Percentiles rank a stretch among this genome's conserved stretches.
These are phyloP conservation scores for Hyppa rectilinea DNA, from an alignment of 2,888 invertebrate genomes.

Conservation along the genomic window DNA sequence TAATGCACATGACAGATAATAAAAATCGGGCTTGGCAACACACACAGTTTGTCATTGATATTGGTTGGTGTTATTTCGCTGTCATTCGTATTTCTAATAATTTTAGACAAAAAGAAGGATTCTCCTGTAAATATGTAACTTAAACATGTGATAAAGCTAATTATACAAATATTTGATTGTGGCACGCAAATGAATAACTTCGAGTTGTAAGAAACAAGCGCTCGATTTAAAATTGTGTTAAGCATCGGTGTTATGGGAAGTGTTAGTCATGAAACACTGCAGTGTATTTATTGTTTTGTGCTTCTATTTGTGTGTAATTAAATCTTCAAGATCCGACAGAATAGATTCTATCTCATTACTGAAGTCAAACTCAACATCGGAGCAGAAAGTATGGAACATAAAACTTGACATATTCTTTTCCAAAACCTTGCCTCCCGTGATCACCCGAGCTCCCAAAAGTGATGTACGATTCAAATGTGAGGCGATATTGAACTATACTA, in stretches of 20 bases:
- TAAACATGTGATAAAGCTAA: slow-evolving; percentile 10
- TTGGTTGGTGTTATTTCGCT: slow-evolving; percentile 61
- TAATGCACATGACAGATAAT: slow-evolving; percentile 18
- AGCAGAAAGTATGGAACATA: slow-evolving; percentile 86
- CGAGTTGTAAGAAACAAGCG: slow-evolving; percentile 10
- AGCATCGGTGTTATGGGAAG: slow-evolving; percentile 82
- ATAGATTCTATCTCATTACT: slow-evolving; percentile 74
- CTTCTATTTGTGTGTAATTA: slow-evolving; percentile 79
- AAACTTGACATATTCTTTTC: slow-evolving; percentile 86
- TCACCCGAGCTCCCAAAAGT: slow-evolving; percentile 75
- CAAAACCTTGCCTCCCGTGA: slow-evolving; percentile 79
- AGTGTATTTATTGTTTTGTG: slow-evolving; percentile 84
- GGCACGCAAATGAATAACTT: slow-evolving; percentile 13
- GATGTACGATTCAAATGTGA: slow-evolving; percentile 86
- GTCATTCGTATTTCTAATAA: slow-evolving; percentile 51
- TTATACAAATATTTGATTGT: slow-evolving; percentile 15
- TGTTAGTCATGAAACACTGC: slow-evolving; percentile 85
- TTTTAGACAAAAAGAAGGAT: slow-evolving; percentile 1
- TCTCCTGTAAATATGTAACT: slow-evolving; percentile 26
- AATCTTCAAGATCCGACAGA: slow-evolving; percentile 75
- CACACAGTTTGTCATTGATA: slow-evolving; percentile 40
- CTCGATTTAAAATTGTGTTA: slow-evolving; percentile 44
- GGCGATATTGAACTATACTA: slow-evolving; percentile 86
- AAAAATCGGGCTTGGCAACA: slow-evolving; percentile 28
- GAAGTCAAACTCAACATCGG: slow-evolving; percentile 80